Conservation (phyloP, 2,888 invertebrate species). For the Norana najaformis region DNA sequence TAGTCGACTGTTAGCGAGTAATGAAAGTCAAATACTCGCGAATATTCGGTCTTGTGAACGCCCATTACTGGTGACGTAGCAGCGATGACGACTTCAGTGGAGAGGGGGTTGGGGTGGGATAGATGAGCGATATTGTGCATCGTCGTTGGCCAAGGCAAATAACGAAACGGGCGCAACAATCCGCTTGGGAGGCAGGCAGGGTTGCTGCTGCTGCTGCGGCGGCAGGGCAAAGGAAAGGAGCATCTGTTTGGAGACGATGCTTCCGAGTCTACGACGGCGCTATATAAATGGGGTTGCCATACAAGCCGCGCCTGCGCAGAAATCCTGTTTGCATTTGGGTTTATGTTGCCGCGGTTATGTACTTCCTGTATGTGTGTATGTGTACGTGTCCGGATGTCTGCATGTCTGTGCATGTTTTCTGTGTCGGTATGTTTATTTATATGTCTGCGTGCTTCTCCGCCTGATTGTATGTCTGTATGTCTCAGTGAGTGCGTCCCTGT, state of each 20-base stretch:
- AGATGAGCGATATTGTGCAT: neutral
- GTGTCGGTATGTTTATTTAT: neutral
- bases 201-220: conserved; percentile 16
- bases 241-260: conserved; percentile 7
- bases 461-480: too few species aligned
- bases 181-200: neutral
- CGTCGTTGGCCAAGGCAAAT: neutral
- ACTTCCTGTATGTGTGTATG: conserved; percentile 13
- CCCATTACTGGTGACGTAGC: neutral
- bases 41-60: neutral
- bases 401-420: neutral
- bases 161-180: neutral
- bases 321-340: conserved; percentile 24
- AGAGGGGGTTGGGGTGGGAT: neutral
- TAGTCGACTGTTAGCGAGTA: neutral
- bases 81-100: neutral
- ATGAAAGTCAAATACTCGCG: conserved; percentile 19
- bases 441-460: neutral
- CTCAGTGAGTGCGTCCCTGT: too few species aligned
- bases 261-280: neutral
- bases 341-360: conserved; percentile 8
- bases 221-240: neutral
- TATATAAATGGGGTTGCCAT: neutral
- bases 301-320: conserved; percentile 19
- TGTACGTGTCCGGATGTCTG: neutral